Conservation (phyloP, 2,888 invertebrate species). For the Brachyptera risi region DNA sequence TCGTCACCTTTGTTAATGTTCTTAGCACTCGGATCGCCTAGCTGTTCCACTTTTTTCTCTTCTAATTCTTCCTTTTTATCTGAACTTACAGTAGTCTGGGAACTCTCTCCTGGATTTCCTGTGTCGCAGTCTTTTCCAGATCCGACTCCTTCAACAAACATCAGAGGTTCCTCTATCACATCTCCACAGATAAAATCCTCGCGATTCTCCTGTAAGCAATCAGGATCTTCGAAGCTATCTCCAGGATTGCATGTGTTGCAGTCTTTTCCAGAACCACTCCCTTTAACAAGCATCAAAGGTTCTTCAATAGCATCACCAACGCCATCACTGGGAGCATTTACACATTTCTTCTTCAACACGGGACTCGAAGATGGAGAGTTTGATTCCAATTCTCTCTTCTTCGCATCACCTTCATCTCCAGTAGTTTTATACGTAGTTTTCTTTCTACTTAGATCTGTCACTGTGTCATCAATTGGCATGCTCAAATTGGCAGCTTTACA, state of each 20-base stretch:
- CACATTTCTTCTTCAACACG: slow-evolving; percentile 17
- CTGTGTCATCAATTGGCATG: neutral
- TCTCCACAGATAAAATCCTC: too few species aligned
- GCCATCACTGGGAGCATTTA: slow-evolving; percentile 17
- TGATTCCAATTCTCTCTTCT: neutral
- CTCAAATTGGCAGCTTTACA: neutral
- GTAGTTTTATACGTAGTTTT: slow-evolving; percentile 12
- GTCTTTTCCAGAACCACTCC: slow-evolving; percentile 67
- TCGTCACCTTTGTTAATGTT: slow-evolving; percentile 35
- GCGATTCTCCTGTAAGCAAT: too few species aligned
- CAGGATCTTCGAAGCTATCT: slow-evolving; percentile 23
- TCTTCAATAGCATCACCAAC: slow-evolving; percentile 71
- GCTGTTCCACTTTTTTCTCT: slow-evolving; percentile 41
- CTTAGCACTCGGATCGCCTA: slow-evolving; percentile 38
- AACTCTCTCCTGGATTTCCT: slow-evolving; percentile 61
- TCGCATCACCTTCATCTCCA: neutral
- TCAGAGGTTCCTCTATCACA: slow-evolving; percentile 66
- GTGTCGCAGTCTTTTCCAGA: slow-evolving; percentile 67
- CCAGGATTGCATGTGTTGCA: slow-evolving; percentile 69
- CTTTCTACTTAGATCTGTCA: slow-evolving; percentile 24
- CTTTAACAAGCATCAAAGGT: slow-evolving; percentile 62
- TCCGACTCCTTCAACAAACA: slow-evolving; percentile 68
- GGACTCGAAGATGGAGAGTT: neutral
- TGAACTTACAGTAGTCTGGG: too few species aligned
- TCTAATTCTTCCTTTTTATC: too few species aligned